phyloP scores from a whole-genome alignment of 2,888 invertebrate genomes.

The Andricus quercusramuli region DNA sequence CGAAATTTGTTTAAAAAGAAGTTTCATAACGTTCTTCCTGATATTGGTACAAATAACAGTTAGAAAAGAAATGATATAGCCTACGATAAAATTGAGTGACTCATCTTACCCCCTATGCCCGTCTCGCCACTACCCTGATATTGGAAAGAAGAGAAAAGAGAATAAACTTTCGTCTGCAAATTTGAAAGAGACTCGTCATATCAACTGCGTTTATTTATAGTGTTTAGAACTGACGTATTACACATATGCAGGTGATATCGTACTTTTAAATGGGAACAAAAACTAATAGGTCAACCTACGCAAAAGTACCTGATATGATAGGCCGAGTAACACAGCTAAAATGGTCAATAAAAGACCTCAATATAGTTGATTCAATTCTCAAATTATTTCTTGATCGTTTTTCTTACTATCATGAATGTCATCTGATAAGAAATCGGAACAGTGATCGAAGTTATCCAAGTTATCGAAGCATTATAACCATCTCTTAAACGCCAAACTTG shows the following conservation, averaged over 20 bases:
- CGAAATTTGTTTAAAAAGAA: too few species aligned
- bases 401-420: neutral
- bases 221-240: constrained; percentile 7
- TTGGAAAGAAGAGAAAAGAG: too few species aligned
- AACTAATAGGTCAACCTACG: constrained; percentile 16
- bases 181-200: neutral
- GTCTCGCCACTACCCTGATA: too few species aligned
- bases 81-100: too few species aligned
- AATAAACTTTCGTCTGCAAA: neutral
- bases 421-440: neutral
- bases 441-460: neutral
- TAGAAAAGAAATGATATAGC: too few species aligned
- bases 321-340: neutral
- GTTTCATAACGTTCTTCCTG: too few species aligned
- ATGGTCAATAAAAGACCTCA: neutral
- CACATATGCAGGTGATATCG: constrained; percentile 23
- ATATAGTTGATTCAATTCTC: neutral
- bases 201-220: constrained; percentile 11
- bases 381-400: neutral
- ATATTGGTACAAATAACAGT: too few species aligned
- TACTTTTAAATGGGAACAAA: constrained; percentile 4
- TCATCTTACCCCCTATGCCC: too few species aligned
- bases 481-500: neutral
- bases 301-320: neutral
- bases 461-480: neutral